A percentile compares a stretch with the other conserved stretches of the same genome.
These are phyloP conservation scores for Chlorospingus flavigularis DNA, from an alignment of 2,797 vertebrate species.

Conservation along the genomic window DNA sequence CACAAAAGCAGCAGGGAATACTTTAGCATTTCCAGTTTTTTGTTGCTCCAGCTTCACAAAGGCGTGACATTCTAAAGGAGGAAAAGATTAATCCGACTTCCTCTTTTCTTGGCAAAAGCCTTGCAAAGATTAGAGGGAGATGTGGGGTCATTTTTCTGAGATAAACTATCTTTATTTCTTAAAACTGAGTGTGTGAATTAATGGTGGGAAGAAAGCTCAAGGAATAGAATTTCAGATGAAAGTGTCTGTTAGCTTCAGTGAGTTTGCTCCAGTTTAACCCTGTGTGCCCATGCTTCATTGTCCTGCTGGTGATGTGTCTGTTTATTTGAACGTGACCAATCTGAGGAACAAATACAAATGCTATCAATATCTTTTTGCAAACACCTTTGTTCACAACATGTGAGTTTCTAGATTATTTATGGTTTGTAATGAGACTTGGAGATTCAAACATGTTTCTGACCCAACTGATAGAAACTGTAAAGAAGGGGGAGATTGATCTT, in stretches of 20 bases:
- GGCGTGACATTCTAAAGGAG: constrained; percentile 39
- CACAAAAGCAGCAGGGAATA: background rate
- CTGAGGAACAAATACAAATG: background rate
- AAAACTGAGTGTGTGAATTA: background rate
- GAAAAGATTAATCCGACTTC: constrained; percentile 8
- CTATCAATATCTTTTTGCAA: background rate
- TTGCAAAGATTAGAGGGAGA: background rate
- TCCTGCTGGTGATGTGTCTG: background rate
- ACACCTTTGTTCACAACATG: background rate
- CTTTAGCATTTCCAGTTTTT: constrained; percentile 21
- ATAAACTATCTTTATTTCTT: background rate
- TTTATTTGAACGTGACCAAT: background rate
- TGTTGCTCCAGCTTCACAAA: background rate
- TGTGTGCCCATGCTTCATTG: background rate
- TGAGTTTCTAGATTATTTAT: background rate
- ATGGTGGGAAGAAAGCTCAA: background rate
- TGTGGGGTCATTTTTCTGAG: background rate
- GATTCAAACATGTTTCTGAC: background rate
- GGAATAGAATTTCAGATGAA: background rate
- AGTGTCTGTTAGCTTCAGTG: background rate
- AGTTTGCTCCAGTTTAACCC: background rate
- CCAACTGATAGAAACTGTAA: background rate
- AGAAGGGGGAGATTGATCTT: background rate
- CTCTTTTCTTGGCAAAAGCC: background rate
- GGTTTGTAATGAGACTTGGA: background rate